Conservation (phyloP, 2,797 vertebrate species). For the Hydrophis major region DNA sequence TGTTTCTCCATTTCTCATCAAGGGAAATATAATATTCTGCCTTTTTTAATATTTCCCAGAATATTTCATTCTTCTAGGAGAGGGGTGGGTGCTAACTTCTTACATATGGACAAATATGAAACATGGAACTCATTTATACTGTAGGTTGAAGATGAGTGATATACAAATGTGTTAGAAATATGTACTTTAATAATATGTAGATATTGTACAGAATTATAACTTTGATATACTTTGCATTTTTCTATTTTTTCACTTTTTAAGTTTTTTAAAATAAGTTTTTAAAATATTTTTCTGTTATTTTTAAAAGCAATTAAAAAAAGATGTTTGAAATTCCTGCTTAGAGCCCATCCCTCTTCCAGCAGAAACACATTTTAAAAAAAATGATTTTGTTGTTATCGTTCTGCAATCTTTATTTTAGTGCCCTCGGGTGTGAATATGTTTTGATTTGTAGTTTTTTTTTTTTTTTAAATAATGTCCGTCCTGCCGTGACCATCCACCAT, state of each 20-base stretch:
- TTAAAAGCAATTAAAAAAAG: background rate
- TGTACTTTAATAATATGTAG: background rate
- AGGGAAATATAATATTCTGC: too few relatives aligned
- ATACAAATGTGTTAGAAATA: background rate
- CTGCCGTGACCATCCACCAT: background rate
- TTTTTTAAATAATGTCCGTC: background rate
- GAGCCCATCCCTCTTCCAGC: background rate
- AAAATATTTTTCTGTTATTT: background rate
- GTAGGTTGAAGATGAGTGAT: background rate
- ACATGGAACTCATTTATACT: background rate
- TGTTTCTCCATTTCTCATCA: too few relatives aligned
- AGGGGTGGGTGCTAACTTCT: too few relatives aligned
- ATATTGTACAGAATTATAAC: background rate
- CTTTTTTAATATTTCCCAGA: too few relatives aligned
- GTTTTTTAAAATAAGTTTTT: background rate
- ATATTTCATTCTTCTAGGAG: too few relatives aligned
- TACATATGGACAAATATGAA: background rate
- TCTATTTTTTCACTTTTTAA: background rate
- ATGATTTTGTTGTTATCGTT: background rate
- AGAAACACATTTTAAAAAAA: background rate
- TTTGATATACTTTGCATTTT: background rate
- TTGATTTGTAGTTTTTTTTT: background rate
- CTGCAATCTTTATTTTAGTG: background rate
- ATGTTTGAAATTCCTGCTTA: background rate
- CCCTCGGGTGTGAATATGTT: rapidly evolving